Evolutionary conservation across 1,140 invertebrate species (phyloP), one percentile per base, ranked within the genome.

Genomic region (Zaprionus nigranus): DNA sequence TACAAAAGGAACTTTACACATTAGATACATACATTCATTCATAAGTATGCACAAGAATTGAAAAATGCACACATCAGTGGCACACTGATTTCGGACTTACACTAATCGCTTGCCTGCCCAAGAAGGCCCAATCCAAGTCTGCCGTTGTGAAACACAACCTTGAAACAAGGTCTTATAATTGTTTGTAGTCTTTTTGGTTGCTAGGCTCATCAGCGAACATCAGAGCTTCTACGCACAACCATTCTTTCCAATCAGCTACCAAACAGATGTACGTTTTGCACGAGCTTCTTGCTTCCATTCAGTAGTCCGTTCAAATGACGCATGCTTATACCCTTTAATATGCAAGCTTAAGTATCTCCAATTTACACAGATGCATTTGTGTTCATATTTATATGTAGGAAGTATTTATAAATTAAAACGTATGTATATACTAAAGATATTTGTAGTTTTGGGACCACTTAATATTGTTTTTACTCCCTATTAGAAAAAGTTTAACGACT

Each of bases 281-380:
- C 66, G 59, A 74, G 65, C 74, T 73, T 49, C 51, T 70, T 61
- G 69, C 51, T 76, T 71, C 68, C 53, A 56, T 75, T 53, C 53
- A 59, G 62, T 84, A 72, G 71, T 62, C 51, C 46, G 75, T 88
- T 90, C 73, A 69, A 84, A 81, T 81, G 75, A 85, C 85, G 75
- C 68, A 58, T 66, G 61, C 71, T 79, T 78, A 51, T 58, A 67
- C 43, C 38, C 56, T 60, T 3, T 34, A 46, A 7, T 51, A 13
- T 46, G 2, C 17, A 46, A 9, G 6, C 2, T 15, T n/a, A 53
- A 59, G 1, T 30, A 30, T 6, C 38, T 22, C 11, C 7, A 51
- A 22, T 12, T 66, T 28, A 24, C 38, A 40, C 22, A 17, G 34
- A 40, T 11, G 61, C 46, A 61, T 15, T 22, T 38, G 13, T 38